phyloP scores from a whole-genome alignment of 2,113 vertebrate genomes.

The Vireo altiloquus region DNA sequence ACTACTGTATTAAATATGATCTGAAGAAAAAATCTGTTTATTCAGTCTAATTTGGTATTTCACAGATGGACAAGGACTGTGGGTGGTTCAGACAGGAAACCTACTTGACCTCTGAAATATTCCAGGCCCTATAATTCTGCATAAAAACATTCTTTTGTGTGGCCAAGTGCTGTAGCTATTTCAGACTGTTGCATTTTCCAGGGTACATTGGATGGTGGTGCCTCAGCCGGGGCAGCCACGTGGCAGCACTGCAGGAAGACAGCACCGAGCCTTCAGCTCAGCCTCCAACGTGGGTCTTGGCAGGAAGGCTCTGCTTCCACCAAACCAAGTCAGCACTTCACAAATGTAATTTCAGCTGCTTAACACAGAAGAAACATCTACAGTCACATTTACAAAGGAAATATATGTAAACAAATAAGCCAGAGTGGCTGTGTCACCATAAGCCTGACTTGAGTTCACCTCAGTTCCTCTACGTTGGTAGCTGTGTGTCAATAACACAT shows the following conservation, averaged over 20 bases:
- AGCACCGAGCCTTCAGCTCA: background rate
- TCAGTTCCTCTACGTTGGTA: background rate
- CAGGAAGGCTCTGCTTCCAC: background rate
- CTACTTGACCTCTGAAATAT: conserved; percentile 1
- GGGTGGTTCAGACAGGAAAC: background rate
- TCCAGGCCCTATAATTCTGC: background rate
- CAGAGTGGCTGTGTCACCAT: background rate
- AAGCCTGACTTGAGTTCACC: background rate
- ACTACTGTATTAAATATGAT: background rate
- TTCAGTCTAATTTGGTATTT: background rate
- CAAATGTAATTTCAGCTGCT: background rate
- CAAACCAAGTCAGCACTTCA: background rate
- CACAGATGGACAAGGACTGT: background rate
- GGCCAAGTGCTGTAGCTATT: background rate
- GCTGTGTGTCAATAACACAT: background rate
- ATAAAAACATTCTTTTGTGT: background rate
- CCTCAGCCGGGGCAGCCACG: background rate
- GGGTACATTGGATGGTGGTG: background rate
- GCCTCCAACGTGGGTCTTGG: background rate
- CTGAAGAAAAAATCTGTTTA: background rate
- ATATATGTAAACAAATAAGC: background rate
- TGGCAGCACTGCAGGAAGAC: background rate
- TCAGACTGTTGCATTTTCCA: background rate
- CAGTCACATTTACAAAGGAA: background rate
- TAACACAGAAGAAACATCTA: background rate